phyloP scores from a whole-genome alignment of 2,888 invertebrate genomes.

The Drosophila trichaetosa region DNA sequence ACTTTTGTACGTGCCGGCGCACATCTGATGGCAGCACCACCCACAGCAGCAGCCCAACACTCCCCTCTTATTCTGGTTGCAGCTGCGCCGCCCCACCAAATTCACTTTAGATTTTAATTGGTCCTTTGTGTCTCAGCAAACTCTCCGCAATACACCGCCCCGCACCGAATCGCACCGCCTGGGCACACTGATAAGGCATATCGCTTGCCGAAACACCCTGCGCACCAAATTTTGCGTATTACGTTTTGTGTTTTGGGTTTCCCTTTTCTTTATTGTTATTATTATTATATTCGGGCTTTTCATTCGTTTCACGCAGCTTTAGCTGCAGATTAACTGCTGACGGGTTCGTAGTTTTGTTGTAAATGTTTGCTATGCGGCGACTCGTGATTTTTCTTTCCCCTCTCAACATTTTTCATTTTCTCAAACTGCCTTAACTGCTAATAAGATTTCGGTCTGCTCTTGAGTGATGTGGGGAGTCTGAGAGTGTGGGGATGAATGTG shows the following conservation, averaged over 20 bases:
- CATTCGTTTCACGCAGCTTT: constrained; percentile 82
- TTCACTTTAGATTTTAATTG: constrained; percentile 79
- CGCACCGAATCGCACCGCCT: constrained; percentile 10
- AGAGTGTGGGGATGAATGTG: constrained; percentile 6
- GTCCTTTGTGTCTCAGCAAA: constrained; percentile 76
- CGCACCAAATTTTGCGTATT: constrained; percentile 29
- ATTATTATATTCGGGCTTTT: constrained; percentile 75
- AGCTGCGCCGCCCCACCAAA: constrained; percentile 49
- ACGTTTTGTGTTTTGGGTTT: constrained; percentile 14
- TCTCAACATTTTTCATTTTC: constrained; percentile 8
- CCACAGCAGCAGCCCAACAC: constrained; percentile 11
- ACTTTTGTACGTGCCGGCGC: constrained; percentile 60
- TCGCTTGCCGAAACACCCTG: constrained; percentile 60
- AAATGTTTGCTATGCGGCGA: constrained; percentile 31
- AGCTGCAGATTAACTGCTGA: constrained; percentile 73
- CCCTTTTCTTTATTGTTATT: constrained; percentile 71
- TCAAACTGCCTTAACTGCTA: constrained; percentile 75
- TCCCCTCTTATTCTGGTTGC: constrained; percentile 16
- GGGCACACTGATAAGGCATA: constrained; percentile 69
- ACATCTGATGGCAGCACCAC: constrained; percentile 38
- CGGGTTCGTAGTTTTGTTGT: constrained; percentile 44
- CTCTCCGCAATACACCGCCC: constrained; percentile 14
- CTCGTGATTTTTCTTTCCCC: constrained; percentile 53
- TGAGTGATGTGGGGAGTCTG: constrained; percentile 24
- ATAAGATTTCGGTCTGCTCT: constrained; percentile 74